Percentiles rank a stretch among this genome's conserved stretches.
Conservation (phyloP, 2,888 invertebrate species). For the Salpingus planirostris region DNA sequence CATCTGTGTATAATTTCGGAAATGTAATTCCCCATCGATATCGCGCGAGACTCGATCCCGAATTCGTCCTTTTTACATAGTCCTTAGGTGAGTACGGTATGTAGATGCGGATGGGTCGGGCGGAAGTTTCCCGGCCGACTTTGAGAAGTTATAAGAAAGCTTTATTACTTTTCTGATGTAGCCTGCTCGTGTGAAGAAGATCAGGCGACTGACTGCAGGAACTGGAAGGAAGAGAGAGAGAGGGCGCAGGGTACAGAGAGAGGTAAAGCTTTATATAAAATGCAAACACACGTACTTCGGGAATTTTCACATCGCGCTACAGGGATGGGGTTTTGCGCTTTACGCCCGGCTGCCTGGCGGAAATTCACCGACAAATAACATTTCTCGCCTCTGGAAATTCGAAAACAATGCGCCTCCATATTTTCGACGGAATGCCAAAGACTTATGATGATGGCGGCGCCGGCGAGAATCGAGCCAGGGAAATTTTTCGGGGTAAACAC, state of each 20-base stretch:
- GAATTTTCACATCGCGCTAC: conserved; percentile 17
- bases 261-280: conserved; percentile 29
- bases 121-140: conserved; percentile 12
- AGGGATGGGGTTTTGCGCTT: conserved; percentile 14
- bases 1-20: conserved; percentile 30
- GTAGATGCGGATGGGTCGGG: not conserved
- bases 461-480: too few relatives aligned
- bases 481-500: too few relatives aligned
- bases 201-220: too few relatives aligned
- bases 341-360: conserved; percentile 6
- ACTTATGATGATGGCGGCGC: too few relatives aligned
- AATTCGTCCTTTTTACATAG: conserved; percentile 22
- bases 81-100: conserved; percentile 2
- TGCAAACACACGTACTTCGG: conserved; percentile 27
- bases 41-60: too few relatives aligned
- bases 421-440: too few relatives aligned
- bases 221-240: too few relatives aligned
- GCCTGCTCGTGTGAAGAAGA: too few relatives aligned
- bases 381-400: conserved; percentile 2
- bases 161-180: conserved; percentile 28
- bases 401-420: conserved; percentile 10
- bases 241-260: too few relatives aligned
- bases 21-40: conserved; percentile 25
- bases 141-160: conserved; percentile 26
- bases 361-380: conserved; percentile 8